phyloP scores from a whole-genome alignment of 2,797 vertebrate genomes.

The Sebastes iracundus region DNA sequence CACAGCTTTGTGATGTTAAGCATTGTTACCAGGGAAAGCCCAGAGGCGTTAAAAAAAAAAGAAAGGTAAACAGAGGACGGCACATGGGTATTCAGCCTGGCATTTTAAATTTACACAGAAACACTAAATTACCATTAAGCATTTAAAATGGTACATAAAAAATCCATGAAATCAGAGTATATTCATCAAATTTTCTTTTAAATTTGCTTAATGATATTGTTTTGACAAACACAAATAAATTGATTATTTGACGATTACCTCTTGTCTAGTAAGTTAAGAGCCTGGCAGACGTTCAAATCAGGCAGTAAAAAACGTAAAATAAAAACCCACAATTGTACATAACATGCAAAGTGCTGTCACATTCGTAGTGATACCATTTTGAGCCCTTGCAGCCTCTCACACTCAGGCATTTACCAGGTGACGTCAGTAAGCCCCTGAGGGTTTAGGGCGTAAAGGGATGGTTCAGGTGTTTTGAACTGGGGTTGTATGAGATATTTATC shows the following conservation, averaged over 20 bases:
- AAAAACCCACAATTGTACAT: neutral
- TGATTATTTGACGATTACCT: neutral
- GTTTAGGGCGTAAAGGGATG: neutral
- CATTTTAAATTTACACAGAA: neutral
- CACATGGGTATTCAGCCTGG: neutral
- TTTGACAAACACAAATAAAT: neutral
- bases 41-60: neutral
- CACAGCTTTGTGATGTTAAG: neutral
- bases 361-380: neutral
- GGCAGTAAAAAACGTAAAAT: neutral
- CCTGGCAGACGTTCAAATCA: neutral
- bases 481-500: no score
- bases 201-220: neutral
- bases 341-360: neutral
- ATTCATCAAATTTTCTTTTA: neutral
- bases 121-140: neutral
- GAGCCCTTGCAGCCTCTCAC: neutral
- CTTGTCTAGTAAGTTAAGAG: neutral
- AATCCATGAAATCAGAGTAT: neutral
- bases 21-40: neutral
- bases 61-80: neutral
- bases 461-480: no score
- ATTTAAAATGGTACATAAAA: neutral
- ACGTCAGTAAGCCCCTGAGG: neutral
- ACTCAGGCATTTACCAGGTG: neutral